Evolutionary conservation across 2,888 invertebrate genomes (phyloP).

Genomic region (Sesamia inferens): DNA sequence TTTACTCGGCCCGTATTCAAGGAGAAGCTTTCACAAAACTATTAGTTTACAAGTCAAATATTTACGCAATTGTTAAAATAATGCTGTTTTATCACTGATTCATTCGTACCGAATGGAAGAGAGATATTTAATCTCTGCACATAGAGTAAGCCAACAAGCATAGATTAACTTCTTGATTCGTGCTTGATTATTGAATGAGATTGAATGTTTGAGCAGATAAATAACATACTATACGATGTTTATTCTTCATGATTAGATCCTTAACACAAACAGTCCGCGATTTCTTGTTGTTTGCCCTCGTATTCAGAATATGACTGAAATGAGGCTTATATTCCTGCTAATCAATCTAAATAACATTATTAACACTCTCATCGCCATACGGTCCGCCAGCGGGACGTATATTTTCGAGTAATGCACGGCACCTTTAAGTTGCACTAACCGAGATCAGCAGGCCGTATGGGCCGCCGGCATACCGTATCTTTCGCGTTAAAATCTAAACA

Average conservation of each 20-base stretch:
- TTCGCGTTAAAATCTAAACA: no score
- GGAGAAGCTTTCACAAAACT: slow-evolving; percentile 31
- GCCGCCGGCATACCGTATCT: no score
- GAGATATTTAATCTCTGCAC: slow-evolving; percentile 43
- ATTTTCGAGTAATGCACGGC: no score
- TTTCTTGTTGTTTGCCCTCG: slow-evolving; percentile 24
- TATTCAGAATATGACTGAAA: slow-evolving; percentile 27
- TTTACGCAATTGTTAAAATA: slow-evolving; percentile 39
- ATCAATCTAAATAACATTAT: neutral
- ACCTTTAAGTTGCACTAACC: no score
- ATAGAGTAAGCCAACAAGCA: slow-evolving; percentile 28
- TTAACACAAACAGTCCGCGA: slow-evolving; percentile 53
- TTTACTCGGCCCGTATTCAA: slow-evolving; percentile 22
- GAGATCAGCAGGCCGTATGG: no score
- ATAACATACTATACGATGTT: slow-evolving; percentile 63
- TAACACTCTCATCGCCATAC: no score
- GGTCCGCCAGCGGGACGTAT: no score
- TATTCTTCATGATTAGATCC: slow-evolving; percentile 73
- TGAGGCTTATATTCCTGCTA: slow-evolving; percentile 19
- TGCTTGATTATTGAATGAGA: slow-evolving; percentile 59
- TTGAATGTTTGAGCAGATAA: slow-evolving; percentile 63
- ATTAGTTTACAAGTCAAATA: slow-evolving; percentile 38
- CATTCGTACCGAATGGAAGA: slow-evolving; percentile 36
- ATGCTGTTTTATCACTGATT: slow-evolving; percentile 44
- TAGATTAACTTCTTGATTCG: slow-evolving; percentile 22